Percentiles rank a stretch among this genome's conserved stretches.
These are phyloP conservation scores for Phyllotreta striolata DNA, from an alignment of 2,888 invertebrate species.

Conservation along the genomic window DNA sequence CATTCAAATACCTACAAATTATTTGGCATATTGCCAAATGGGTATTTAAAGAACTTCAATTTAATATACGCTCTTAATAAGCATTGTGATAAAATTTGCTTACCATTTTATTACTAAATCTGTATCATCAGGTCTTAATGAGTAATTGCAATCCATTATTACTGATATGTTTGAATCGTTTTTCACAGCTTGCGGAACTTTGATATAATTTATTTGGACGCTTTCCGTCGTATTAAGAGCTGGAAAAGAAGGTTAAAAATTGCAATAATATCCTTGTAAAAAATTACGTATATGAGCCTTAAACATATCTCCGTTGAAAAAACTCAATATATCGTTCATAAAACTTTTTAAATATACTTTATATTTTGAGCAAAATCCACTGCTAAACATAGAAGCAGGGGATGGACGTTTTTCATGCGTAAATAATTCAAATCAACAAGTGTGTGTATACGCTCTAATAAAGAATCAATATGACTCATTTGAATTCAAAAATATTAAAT, in stretches of 20 bases:
- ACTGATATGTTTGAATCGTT: conserved; percentile 61
- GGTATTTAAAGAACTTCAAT: background rate
- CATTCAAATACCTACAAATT: conserved; percentile 65
- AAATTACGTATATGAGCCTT: no score
- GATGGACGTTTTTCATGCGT: conserved; percentile 2
- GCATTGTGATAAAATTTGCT: background rate
- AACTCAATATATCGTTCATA: no score
- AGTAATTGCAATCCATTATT: conserved; percentile 77
- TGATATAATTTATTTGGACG: conserved; percentile 59
- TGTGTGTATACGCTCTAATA: conserved; percentile 17
- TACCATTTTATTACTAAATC: conserved; percentile 79
- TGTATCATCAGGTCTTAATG: conserved; percentile 68
- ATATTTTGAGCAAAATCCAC: conserved; percentile 9
- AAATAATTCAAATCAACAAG: conserved; percentile 20
- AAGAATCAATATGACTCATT: conserved; percentile 2
- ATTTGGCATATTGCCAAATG: background rate
- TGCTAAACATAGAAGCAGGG: conserved; percentile 1
- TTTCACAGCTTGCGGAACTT: conserved; percentile 58
- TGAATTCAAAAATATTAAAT: no score
- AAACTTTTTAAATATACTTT: background rate
- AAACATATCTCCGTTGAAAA: no score
- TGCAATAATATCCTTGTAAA: background rate
- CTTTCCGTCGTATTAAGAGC: conserved; percentile 2
- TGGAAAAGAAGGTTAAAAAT: conserved; percentile 12
- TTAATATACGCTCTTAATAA: background rate